Percentiles rank a stretch among this genome's conserved stretches.
Conservation (phyloP, 2,113 vertebrate genomes). For the Glareola pratincola region DNA sequence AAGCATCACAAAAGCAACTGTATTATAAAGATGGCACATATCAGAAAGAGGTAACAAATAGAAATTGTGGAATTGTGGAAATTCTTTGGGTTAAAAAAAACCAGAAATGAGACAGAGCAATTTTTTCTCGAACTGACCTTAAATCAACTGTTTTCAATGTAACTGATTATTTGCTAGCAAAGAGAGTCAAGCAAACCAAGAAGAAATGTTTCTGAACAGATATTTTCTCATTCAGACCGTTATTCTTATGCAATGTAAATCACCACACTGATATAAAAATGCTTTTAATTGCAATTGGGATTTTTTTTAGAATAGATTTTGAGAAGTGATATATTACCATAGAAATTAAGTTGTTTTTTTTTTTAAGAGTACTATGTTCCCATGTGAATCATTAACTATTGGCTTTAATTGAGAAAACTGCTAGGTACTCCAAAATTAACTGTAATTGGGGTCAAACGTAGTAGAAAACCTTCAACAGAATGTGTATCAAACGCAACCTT, state of each 20-base stretch:
- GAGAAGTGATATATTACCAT: neutral
- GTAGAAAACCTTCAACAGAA: neutral
- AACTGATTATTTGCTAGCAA: neutral
- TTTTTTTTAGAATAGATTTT: neutral
- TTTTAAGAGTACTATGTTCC: neutral
- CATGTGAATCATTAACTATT: neutral
- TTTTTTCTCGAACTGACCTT: neutral
- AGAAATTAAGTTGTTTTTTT: neutral
- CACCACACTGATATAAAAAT: neutral
- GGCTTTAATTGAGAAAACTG: neutral
- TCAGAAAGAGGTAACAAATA: neutral
- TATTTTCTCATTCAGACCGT: neutral
- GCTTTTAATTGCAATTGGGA: neutral
- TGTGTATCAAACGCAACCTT: neutral
- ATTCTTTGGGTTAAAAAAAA: neutral
- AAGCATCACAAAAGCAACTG: neutral
- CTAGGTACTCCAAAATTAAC: neutral
- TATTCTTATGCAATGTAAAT: neutral
- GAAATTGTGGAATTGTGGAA: neutral
- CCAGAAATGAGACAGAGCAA: neutral
- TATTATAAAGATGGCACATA: neutral
- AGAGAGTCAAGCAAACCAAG: neutral
- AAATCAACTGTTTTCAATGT: neutral
- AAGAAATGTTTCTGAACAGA: neutral
- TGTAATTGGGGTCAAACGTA: neutral